These are phyloP conservation scores for Frankliniella intonsa DNA, from an alignment of 2,888 invertebrate genomes.

Conservation along the genomic window DNA sequence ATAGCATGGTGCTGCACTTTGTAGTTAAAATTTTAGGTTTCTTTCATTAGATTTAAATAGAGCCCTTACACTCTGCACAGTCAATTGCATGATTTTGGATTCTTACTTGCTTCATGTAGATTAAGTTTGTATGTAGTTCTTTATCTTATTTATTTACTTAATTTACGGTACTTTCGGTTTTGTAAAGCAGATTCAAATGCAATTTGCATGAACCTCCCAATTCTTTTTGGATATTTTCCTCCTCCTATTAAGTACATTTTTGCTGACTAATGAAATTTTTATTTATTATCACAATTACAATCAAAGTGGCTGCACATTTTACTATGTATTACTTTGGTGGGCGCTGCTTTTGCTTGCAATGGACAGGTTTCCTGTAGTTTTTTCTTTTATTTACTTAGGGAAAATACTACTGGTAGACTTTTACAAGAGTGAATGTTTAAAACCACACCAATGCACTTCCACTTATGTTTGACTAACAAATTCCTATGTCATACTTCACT, in stretches of 20 bases:
- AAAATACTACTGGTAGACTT: not conserved
- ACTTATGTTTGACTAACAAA: not conserved
- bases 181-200: too few relatives aligned
- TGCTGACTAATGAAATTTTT: not conserved
- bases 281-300: not conserved
- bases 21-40: not conserved
- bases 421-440: not conserved
- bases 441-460: not conserved
- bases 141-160: not conserved
- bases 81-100: not conserved
- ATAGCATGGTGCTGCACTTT: not conserved
- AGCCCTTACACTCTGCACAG: not conserved
- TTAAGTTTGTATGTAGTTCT: not conserved
- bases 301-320: not conserved
- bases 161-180: not conserved
- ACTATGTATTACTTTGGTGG: not conserved
- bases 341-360: not conserved
- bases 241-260: not conserved
- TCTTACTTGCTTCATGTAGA: not conserved
- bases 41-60: not conserved
- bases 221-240: not conserved
- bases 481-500: not conserved
- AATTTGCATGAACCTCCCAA: too few relatives aligned
- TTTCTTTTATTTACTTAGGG: not conserved
- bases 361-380: conserved; percentile 7